phyloP scores from a whole-genome alignment of 2,797 vertebrate species.

The Smutsia gigantea region DNA sequence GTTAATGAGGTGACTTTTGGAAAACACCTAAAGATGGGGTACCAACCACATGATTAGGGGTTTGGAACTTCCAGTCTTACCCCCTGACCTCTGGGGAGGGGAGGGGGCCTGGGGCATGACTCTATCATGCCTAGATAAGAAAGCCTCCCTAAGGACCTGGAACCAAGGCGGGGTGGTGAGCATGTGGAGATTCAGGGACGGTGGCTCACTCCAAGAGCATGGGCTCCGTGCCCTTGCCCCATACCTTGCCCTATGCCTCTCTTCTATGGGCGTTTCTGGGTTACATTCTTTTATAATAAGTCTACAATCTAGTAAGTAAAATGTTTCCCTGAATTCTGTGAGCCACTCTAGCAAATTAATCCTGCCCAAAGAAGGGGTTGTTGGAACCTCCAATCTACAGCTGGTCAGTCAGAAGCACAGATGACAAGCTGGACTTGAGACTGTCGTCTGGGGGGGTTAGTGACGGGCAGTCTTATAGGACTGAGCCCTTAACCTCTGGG shows the following conservation, averaged over 20 bases:
- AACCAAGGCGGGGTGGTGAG: neutral
- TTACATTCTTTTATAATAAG: neutral
- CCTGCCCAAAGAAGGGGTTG: neutral
- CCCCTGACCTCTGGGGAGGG: neutral
- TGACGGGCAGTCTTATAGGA: neutral
- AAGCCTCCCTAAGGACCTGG: neutral
- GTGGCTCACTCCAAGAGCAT: too few relatives aligned
- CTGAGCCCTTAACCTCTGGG: neutral
- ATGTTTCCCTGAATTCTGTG: neutral
- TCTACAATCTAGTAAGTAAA: neutral
- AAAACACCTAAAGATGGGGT: neutral
- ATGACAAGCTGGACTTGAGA: neutral
- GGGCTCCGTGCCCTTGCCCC: neutral
- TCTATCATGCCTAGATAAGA: neutral
- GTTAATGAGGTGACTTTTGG: neutral
- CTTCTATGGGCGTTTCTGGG: neutral
- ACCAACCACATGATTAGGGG: neutral
- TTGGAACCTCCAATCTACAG: neutral
- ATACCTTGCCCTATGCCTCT: neutral
- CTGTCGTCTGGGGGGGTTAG: neutral
- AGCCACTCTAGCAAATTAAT: neutral
- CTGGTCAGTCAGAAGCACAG: neutral
- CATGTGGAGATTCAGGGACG: neutral
- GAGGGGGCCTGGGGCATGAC: neutral
- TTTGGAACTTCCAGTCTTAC: neutral